Evolutionary conservation across 2,113 vertebrate species (phyloP), one percentile per base, ranked within the genome.

Genomic region (Machaerirhynchus nigripectus): DNA sequence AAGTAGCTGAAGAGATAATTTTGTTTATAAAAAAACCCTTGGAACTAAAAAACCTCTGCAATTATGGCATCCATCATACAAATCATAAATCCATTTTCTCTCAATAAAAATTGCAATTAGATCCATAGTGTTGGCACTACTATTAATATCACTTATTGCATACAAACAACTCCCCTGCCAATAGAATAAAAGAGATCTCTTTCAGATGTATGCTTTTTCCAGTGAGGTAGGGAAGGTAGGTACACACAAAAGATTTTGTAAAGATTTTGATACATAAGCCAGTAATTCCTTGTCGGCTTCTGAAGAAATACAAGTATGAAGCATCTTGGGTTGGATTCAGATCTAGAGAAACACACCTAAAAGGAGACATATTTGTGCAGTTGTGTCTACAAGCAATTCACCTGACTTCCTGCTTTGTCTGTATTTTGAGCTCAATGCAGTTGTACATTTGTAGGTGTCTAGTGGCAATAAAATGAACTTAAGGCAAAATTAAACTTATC

Each of bases 151-250:
- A 61, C 4, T 57, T 47, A 35, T 9, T 47, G 23, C 33, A 59
- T 19, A 39, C 8, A 89, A 65, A 35, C 7, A n/a, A 57, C 2
- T 1, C 1, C 8, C 5, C 8, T 63, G 12, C 9, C 2, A 16
- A 23, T 5, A 56, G 14, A 60, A 33, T 39, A 69, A 53, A 78
- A 60, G 4, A 7, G 4, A 15, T 20, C 33, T 52, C 4, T 52
- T 78, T 79, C 10, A 63, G 4, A 15, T 13, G 3, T 16, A 3
- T 31, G 28, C 1, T 33, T 47, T 52, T 46, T 33, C 10, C 19
- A 50, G 4, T 16, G 37, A 13, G 4, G 3, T 42, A 84, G 10
- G 57, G 10, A 57, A 76, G 10, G 14, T 30, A 37, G 30, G 20
- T 52, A 13, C 3, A 9, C 3, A 46, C 9, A 37, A 57, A 61